Evolutionary conservation across 2,113 vertebrate species (phyloP), one percentile per base, ranked within the genome.

Genomic region (Anas platyrhynchos): DNA sequence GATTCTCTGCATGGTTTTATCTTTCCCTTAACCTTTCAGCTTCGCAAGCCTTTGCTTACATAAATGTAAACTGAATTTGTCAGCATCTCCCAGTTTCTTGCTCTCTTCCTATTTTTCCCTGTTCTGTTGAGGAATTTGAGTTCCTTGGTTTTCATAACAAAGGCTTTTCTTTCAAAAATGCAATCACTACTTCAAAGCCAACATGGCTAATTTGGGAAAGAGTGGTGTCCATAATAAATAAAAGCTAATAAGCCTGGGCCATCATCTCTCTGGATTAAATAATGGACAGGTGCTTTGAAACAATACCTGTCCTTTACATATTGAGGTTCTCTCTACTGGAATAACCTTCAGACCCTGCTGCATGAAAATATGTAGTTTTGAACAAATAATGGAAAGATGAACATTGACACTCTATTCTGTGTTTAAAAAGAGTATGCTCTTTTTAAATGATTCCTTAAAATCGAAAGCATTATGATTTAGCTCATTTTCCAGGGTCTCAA

Each of bases 21-120:
- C 29, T 75, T 52, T 71, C 7, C 12, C 14, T 55, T 84, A 73
- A 54, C 22, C 21, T 91, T 72, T 58, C 38, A n/a, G 31, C 15
- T 65, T 77, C 8, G 16, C 25, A 44, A 65, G 10, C 6, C 20
- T 85, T 88, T 77, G 34, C 26, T 63, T 13, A 13, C 11, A 10
- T 43, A 46, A 82, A 56, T 0, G 0, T 38, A 13, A 22, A 10
- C 46, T 18, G 48, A 76, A 76, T 83, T 66, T 76, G 27, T 15
- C 18, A 36, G 17, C 6, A 16, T 55, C 13, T 68, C 32, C 74
- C 54, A 16, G 7, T 65, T 91, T 91, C 50, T 84, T 86, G 29
- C 13, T 13, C 3, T 80, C 20, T 59, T 58, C 36, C 31, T 67
- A 1, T 50, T 50, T 56, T 74, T n/a, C 4, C 5, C 7, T 52